Base-by-base conservation (phyloP, 2,888 invertebrate species). In the Balanococcus diminutus region DNA sequence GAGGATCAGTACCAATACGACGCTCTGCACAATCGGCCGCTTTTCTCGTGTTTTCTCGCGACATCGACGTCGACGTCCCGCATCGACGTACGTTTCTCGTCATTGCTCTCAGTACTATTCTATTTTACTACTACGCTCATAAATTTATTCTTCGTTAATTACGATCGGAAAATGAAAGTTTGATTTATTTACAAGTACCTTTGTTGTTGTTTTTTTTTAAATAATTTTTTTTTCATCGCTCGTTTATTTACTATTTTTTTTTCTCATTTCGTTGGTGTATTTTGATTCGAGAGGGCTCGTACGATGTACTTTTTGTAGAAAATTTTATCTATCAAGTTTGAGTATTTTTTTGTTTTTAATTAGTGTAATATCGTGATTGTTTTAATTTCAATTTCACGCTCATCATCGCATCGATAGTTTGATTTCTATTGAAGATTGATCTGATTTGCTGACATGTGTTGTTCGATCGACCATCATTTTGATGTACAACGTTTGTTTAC, bases 161-260 rank as follows among this genome's bases (percentile, higher is more conserved):
- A 67, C 61, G 61, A 67, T 22, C 61, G 28, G 28, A 67, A 67
- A 67, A 67, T 28, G 61, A 67, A 67, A 67, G 61, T 67, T 67
- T 67, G 61, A 67, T 67, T 67, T 67, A 67, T 67, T 67, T 67
- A 25, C 25, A 3, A 9, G 42, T 42, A 16, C 16, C 42, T 42
- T 42, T 16, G 11, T 42, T 16, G 1, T 42, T 16, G 46, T 16
- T 14, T 4, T n/a, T n/a, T n/a, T n/a, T n/a, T n/a, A n/a, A n/a
- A n/a, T n/a, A n/a, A n/a, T n/a, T n/a, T n/a, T n/a, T n/a, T n/a
- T n/a, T n/a, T n/a, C n/a, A n/a, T n/a, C n/a, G n/a, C n/a, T n/a
- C n/a, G n/a, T n/a, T 36, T 8, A 8, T 36, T 36, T 8, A 8
- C 36, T 36, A 36, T 36, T 36, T 36, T 36, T 36, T 36, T 36